A percentile compares a stretch with the other conserved stretches of the same genome.
These are phyloP conservation scores for Schmidtea mediterranea DNA, from an alignment of 1,140 invertebrate genomes.

Conservation along the genomic window DNA sequence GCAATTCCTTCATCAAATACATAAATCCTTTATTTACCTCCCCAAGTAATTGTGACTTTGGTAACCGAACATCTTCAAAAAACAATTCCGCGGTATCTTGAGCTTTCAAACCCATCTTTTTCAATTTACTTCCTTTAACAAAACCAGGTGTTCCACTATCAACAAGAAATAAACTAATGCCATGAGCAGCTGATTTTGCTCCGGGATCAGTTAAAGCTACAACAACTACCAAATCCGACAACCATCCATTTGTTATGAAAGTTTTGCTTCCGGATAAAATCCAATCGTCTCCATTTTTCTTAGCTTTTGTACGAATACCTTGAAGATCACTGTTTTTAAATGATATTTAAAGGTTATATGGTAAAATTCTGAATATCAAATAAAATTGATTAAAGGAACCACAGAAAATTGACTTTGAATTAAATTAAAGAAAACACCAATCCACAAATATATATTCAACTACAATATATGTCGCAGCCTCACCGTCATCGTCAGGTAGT, in stretches of 20 bases:
- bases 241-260: constrained; percentile 30
- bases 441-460: too few relatives aligned
- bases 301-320: constrained; percentile 27
- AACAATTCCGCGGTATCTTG: constrained; percentile 31
- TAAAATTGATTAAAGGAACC: too few relatives aligned
- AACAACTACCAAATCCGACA: constrained; percentile 28
- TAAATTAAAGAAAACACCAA: too few relatives aligned
- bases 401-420: too few relatives aligned
- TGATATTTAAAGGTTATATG: constrained; percentile 2
- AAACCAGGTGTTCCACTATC: constrained; percentile 29
- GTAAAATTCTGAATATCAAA: not conserved
- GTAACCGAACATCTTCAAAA: constrained; percentile 30
- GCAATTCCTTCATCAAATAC: constrained; percentile 30
- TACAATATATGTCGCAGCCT: too few relatives aligned
- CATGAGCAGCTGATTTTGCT: constrained; percentile 27
- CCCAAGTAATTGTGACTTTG: constrained; percentile 23
- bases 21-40: constrained; percentile 29
- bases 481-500: too few relatives aligned
- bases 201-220: constrained; percentile 27
- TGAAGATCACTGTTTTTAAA: constrained; percentile 30
- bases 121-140: constrained; percentile 26
- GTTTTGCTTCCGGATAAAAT: constrained; percentile 29
- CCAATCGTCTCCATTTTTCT: constrained; percentile 25
- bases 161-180: constrained; percentile 29
- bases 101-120: constrained; percentile 29